Evolutionary conservation across 92 coral and sea anemone species (phyloP).

Genomic region (Siderastrea siderea): DNA sequence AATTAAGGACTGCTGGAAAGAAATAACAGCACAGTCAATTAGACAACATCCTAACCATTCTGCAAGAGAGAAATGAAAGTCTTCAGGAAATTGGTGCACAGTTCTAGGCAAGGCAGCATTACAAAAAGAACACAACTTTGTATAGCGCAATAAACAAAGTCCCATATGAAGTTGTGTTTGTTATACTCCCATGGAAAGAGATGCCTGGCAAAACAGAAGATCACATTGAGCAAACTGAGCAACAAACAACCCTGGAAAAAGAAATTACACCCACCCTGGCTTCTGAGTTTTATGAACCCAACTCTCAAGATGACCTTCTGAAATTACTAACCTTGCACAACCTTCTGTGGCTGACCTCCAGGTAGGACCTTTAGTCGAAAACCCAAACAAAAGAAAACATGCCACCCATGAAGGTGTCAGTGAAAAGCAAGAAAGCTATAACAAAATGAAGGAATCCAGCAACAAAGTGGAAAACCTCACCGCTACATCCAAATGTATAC

Average conservation of each 20-base stretch:
- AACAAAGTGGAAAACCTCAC: constrained; percentile 12
- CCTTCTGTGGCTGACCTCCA: constrained; percentile 28
- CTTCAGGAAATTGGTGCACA: constrained; percentile 11
- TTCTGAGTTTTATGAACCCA: constrained; percentile 4
- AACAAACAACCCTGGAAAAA: constrained; percentile 7
- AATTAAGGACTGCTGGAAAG: constrained; percentile 51
- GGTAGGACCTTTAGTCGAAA: constrained; percentile 26
- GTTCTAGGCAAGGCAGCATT: neutral
- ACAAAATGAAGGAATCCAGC: constrained; percentile 26
- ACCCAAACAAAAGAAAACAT: constrained; percentile 10
- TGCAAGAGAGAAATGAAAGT: constrained; percentile 16
- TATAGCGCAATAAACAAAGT: neutral
- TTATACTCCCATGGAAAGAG: constrained; percentile 8
- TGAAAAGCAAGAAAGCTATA: constrained; percentile 12
- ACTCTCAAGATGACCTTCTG: constrained; percentile 18
- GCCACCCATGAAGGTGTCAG: constrained; percentile 1
- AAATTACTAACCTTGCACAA: constrained; percentile 11
- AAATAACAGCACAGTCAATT: constrained; percentile 37
- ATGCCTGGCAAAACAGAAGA: constrained; percentile 13
- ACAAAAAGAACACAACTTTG: neutral
- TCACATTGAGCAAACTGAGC: neutral
- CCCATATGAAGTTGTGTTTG: constrained; percentile 19
- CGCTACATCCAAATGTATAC: constrained; percentile 18
- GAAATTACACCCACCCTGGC: constrained; percentile 20
- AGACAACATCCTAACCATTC: constrained; percentile 36